Evolutionary conservation across 2,797 vertebrate species (phyloP), one percentile per base, ranked within the genome.

Genomic region (Myiothlypis coronata): DNA sequence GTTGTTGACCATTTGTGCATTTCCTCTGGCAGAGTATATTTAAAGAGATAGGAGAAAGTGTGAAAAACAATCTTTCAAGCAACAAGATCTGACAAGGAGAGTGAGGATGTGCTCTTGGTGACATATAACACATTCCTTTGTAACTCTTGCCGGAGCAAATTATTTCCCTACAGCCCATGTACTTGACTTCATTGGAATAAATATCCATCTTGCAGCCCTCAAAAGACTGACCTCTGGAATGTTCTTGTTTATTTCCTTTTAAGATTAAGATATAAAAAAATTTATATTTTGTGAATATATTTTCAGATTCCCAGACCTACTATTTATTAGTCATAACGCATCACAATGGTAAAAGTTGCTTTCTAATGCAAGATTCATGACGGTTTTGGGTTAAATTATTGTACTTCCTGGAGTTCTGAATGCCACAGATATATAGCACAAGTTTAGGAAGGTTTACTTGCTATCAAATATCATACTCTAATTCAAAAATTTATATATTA

Each of bases 141-240:
- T 32, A 56, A 27, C 27, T 14, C 13, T 7, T 44, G 15, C 6
- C 16, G 34, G 18, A 83, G 4, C 8, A 57, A 57, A 27, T 75
- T 44, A 34, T 67, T 63, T 64, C 43, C 21, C n/a, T 64, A 34
- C 3, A 52, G 34, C 17, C 24, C 8, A 19, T 22, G 8, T 18
- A 34, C 3, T 8, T 50, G 30, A 55, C 17, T 8, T 27, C 6
- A 0, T 3, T 3, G 2, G 9, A 35, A 17, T 26, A 65, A 34
- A 88, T 56, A 52, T 35, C 14, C 11, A 28, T 65, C 39, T 59
- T 78, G 21, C 16, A 78, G 27, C 26, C 16, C 27, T 35, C 0
- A 0, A 61, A 80, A 27, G 20, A 35, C 16, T 13, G 9, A 0
- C 0, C 5, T 19, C 13, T 82, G 41, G 56, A 59, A 68, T n/a